Conservation (phyloP, 2,888 invertebrate genomes). For the Ernsta delagoae region DNA sequence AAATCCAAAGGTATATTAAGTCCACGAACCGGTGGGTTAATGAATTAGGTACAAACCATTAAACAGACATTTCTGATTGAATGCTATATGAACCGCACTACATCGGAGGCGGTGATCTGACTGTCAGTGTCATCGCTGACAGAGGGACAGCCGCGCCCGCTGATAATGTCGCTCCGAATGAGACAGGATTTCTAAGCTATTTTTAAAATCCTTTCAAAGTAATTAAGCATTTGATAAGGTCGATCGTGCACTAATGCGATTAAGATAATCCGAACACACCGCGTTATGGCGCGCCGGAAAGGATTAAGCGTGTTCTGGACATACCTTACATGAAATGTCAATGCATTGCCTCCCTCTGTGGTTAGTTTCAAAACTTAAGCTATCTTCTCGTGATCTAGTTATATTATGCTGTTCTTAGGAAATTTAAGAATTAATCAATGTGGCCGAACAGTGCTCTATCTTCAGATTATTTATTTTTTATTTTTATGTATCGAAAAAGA, state of each 20-base stretch:
- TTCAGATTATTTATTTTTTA: too few relatives aligned
- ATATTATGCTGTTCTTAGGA: too few relatives aligned
- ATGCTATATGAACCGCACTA: not conserved
- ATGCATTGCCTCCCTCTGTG: slow-evolving; percentile 12
- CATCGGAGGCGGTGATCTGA: too few relatives aligned
- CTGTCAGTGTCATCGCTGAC: slow-evolving; percentile 9
- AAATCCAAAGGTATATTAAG: too few relatives aligned
- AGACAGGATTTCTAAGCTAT: slow-evolving; percentile 35
- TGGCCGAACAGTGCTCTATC: too few relatives aligned
- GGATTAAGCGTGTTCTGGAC: slow-evolving; percentile 8
- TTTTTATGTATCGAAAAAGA: too few relatives aligned
- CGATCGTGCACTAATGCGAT: slow-evolving; percentile 51
- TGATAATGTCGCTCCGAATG: slow-evolving; percentile 27
- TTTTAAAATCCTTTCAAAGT: slow-evolving; percentile 49
- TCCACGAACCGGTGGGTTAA: too few relatives aligned
- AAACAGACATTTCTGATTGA: too few relatives aligned
- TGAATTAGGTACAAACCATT: too few relatives aligned
- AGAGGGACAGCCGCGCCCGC: not conserved
- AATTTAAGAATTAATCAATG: too few relatives aligned
- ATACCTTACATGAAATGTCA: slow-evolving; percentile 30
- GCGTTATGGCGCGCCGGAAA: slow-evolving; percentile 32
- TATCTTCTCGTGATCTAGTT: slow-evolving; percentile 7
- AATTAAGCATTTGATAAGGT: slow-evolving; percentile 55
- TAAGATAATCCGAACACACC: slow-evolving; percentile 44
- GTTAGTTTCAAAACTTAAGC: not conserved